Evolutionary conservation across 2,797 vertebrate genomes (phyloP), one percentile per base, ranked within the genome.

Genomic region (Serranus cabrilla): DNA sequence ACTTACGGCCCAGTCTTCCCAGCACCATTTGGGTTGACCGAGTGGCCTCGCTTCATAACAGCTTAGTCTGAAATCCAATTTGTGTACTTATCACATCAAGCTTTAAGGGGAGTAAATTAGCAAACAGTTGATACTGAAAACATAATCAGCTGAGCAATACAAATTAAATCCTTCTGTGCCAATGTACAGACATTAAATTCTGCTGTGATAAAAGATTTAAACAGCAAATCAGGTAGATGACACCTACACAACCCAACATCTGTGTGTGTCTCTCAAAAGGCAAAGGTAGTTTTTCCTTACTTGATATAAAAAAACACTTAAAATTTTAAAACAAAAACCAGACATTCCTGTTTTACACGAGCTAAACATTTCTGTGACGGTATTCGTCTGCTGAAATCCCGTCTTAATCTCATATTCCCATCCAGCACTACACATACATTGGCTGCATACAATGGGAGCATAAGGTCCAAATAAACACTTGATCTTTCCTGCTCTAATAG

Each of bases 11-110:
- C 50, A 25, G 65, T 52, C 87, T 89, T 87, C 87, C 86, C 89
- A 76, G 74, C 74, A 40, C 75, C 78, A 86, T 87, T 90, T 92
- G 90, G 87, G 76, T 62, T 16, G 58, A 27, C 59, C 46, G 23
- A 72, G 69, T 13, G 34, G 63, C 65, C 54, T 40, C 43, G 14
- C 45, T 75, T 85, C 58, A 62, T 43, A 76, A 73, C 50, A 5
- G 73, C 61, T 83, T 11, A 1, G 49, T 45, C 57, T 71, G 43
- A 80, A 74, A 73, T 68, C 60, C 51, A 71, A 68, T 76, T 71
- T 60, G 57, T 4, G 16, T 27, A 61, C 79, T 76, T 60, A 71
- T 56, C 50, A 39, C n/a, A 52, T 72, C 1, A 66, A 59, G 49
- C 18, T 64, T 60, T 31, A 50, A 34, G 16, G 17, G 60, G 37